These are phyloP conservation scores for Pontoporia blainvillei DNA, from an alignment of 2,113 vertebrate genomes.

Conservation along the genomic window DNA sequence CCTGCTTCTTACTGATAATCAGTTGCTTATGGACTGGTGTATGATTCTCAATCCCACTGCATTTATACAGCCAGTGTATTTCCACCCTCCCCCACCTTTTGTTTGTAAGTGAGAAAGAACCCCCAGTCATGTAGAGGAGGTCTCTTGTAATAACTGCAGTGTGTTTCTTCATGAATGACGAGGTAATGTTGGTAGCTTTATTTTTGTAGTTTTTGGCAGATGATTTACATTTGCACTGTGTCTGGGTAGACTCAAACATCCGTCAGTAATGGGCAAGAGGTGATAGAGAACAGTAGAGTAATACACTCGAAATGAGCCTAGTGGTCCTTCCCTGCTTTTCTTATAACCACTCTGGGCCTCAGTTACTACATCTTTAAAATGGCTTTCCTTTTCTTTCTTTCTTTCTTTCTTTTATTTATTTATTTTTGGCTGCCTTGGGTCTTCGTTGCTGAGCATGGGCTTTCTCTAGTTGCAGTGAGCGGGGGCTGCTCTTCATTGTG, in stretches of 20 bases:
- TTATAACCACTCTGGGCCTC: not conserved
- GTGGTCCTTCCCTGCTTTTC: not conserved
- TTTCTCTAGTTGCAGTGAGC: too few relatives aligned
- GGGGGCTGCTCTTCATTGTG: too few relatives aligned
- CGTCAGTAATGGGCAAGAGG: not conserved
- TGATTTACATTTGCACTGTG: constrained; percentile 10
- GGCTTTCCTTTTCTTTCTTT: not conserved
- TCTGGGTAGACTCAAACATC: not conserved
- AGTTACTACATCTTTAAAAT: not conserved
- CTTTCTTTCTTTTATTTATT: too few relatives aligned
- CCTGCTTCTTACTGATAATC: not conserved
- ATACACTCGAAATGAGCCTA: not conserved
- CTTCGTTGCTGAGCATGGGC: too few relatives aligned
- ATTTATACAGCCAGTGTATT: not conserved
- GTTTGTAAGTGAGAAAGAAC: constrained; percentile 7
- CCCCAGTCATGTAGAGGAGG: not conserved
- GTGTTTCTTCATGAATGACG: constrained; percentile 23
- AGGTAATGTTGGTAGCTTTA: not conserved
- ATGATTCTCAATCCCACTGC: not conserved
- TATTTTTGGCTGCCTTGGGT: too few relatives aligned
- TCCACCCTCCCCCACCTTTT: not conserved
- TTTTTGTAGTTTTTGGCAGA: constrained; percentile 7
- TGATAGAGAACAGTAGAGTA: not conserved
- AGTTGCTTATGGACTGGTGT: not conserved
- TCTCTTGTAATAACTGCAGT: not conserved